Evolutionary conservation across 1,140 invertebrate species (phyloP).

Genomic region (Uloborus diversus): DNA sequence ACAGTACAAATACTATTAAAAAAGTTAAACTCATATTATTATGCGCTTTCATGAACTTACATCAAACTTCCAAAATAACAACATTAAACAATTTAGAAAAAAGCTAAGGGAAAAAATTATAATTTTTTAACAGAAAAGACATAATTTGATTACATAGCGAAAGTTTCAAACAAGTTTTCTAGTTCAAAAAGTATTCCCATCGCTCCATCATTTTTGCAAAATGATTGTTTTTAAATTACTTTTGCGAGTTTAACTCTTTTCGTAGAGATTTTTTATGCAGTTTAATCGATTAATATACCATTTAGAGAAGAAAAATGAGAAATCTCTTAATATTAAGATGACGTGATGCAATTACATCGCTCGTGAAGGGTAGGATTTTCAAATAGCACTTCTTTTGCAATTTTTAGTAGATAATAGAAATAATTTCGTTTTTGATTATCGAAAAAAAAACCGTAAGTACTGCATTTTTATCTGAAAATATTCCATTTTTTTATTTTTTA

Average conservation of each 20-base stretch:
- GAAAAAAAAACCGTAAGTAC: neutral
- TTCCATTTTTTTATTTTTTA: neutral
- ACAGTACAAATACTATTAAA: too few species aligned
- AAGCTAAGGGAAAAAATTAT: too few species aligned
- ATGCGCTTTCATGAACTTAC: too few species aligned
- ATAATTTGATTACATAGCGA: too few species aligned
- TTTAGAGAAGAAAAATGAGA: constrained; percentile 37
- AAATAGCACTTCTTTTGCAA: constrained; percentile 62
- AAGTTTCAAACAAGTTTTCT: too few species aligned
- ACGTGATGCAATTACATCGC: constrained; percentile 36
- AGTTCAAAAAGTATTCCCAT: too few species aligned
- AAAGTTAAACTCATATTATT: too few species aligned
- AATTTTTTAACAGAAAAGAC: too few species aligned
- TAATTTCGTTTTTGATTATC: constrained; percentile 34
- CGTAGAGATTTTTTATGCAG: neutral
- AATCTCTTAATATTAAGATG: constrained; percentile 31
- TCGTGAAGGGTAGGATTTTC: too few species aligned
- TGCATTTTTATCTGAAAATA: neutral
- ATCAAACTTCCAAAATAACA: too few species aligned
- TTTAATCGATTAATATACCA: constrained; percentile 31
- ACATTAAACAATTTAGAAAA: too few species aligned
- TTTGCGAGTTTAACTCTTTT: neutral
- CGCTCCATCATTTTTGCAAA: neutral
- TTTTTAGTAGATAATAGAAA: constrained; percentile 15
- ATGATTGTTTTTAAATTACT: constrained; percentile 35